Percentiles rank a stretch among this genome's conserved stretches.
phyloP scores from a whole-genome alignment of 1,140 invertebrate species.

The Macrocentrus cingulum region DNA sequence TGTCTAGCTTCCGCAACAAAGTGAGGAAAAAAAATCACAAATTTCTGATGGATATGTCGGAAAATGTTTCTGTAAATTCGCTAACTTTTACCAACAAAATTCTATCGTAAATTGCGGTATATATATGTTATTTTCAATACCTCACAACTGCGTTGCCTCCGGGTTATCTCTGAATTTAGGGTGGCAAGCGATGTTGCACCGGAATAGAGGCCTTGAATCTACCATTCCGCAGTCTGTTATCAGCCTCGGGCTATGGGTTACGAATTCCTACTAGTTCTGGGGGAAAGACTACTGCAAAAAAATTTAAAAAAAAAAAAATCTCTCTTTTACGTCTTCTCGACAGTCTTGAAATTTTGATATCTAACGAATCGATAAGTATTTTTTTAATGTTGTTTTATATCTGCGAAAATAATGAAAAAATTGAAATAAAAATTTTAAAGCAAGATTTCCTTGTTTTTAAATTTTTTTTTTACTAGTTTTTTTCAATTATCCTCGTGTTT shows the following conservation, averaged over 20 bases:
- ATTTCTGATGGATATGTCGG: background rate
- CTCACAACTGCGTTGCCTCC: conserved; percentile 6
- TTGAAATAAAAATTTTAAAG: too few relatives aligned
- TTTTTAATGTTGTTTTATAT: too few relatives aligned
- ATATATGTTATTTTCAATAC: background rate
- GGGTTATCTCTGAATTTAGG: conserved; percentile 30
- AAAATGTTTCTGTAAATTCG: conserved; percentile 1
- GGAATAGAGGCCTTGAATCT: conserved; percentile 22
- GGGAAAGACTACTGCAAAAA: conserved; percentile 2
- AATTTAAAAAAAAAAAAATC: too few relatives aligned
- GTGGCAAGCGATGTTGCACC: conserved; percentile 31
- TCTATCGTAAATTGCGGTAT: conserved; percentile 13
- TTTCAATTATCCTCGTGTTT: too few relatives aligned
- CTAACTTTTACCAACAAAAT: too few relatives aligned
- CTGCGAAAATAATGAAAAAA: too few relatives aligned
- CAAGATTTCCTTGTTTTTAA: too few relatives aligned
- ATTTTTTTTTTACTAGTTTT: too few relatives aligned
- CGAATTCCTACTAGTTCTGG: conserved; percentile 30
- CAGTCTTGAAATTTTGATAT: too few relatives aligned
- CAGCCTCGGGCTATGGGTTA: conserved; percentile 40
- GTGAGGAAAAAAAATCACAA: background rate
- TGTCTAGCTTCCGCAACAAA: background rate
- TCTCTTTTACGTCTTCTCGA: too few relatives aligned
- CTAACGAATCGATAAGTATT: too few relatives aligned
- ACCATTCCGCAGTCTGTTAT: conserved; percentile 15